Evolutionary conservation across 2,888 invertebrate species (phyloP).

Genomic region (Vanessa cardui): DNA sequence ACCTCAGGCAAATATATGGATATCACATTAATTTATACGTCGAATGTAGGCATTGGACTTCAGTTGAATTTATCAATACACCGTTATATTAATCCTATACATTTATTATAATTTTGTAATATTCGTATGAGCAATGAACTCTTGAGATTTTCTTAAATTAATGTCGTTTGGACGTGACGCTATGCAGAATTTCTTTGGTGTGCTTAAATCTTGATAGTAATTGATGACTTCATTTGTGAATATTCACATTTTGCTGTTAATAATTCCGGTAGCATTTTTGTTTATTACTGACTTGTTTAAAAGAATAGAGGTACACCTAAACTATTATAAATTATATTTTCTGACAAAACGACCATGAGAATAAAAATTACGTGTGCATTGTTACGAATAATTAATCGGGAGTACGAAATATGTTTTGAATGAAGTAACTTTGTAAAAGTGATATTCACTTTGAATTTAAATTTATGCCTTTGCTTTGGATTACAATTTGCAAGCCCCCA

Average conservation of each 20-base stretch:
- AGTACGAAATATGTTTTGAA: neutral
- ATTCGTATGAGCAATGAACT: constrained; percentile 18
- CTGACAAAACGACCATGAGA: neutral
- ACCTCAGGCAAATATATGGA: constrained; percentile 16
- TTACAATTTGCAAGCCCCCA: neutral
- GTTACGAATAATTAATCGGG: neutral
- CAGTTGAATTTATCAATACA: constrained; percentile 14
- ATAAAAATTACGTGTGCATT: neutral
- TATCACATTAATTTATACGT: constrained; percentile 29
- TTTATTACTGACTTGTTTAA: neutral
- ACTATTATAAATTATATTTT: neutral
- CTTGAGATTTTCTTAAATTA: neutral
- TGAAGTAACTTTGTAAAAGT: neutral
- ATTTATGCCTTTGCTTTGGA: neutral
- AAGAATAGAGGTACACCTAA: neutral
- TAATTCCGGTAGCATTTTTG: neutral
- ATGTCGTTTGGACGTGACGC: neutral
- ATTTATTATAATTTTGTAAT: constrained; percentile 14
- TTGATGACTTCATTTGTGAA: neutral
- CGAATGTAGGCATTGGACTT: constrained; percentile 17
- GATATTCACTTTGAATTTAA: neutral
- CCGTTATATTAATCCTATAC: constrained; percentile 16
- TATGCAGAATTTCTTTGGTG: neutral
- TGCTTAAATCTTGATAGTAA: neutral
- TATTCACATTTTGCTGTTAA: neutral